Evolutionary conservation across 2,888 invertebrate species (phyloP).

Genomic region (Hermodice carunculata): DNA sequence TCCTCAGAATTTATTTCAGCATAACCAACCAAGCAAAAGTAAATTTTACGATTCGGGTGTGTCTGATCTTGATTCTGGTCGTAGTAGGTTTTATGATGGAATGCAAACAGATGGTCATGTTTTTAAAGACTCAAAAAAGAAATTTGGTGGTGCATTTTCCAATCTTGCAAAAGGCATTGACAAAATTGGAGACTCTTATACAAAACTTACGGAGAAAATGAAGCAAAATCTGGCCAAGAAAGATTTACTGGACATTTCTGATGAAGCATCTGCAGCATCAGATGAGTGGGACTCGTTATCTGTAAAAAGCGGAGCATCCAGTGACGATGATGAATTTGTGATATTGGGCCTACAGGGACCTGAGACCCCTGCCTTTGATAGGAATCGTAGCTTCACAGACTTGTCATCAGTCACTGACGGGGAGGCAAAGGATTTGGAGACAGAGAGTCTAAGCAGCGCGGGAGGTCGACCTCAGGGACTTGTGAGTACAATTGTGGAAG

Average conservation of each 20-base stretch:
- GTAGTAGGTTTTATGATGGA: too few species aligned
- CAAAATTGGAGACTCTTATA: too few species aligned
- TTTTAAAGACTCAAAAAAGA: too few species aligned
- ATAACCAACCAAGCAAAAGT: too few species aligned
- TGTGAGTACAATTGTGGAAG: too few species aligned
- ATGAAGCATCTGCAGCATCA: slow-evolving; percentile 58
- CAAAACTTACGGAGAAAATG: slow-evolving; percentile 71
- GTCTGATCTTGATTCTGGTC: too few species aligned
- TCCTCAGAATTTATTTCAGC: too few species aligned
- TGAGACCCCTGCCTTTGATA: slow-evolving; percentile 74
- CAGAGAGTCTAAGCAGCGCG: slow-evolving; percentile 17
- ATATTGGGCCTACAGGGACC: slow-evolving; percentile 73
- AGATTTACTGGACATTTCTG: slow-evolving; percentile 1
- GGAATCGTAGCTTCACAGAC: slow-evolving; percentile 13
- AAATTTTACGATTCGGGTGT: too few species aligned
- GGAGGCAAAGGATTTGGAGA: slow-evolving; percentile 77
- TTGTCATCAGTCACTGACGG: slow-evolving; percentile 6
- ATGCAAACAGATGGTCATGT: too few species aligned
- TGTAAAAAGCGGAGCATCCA: slow-evolving; percentile 85
- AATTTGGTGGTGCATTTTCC: slow-evolving; percentile 80
- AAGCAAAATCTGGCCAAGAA: slow-evolving; percentile 47
- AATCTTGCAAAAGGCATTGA: slow-evolving; percentile 74
- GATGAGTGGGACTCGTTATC: slow-evolving; percentile 83
- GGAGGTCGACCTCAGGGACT: slow-evolving; percentile 11
- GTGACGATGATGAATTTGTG: slow-evolving; percentile 90